phyloP scores from a whole-genome alignment of 2,888 invertebrate genomes.

The Drosophila mettleri region DNA sequence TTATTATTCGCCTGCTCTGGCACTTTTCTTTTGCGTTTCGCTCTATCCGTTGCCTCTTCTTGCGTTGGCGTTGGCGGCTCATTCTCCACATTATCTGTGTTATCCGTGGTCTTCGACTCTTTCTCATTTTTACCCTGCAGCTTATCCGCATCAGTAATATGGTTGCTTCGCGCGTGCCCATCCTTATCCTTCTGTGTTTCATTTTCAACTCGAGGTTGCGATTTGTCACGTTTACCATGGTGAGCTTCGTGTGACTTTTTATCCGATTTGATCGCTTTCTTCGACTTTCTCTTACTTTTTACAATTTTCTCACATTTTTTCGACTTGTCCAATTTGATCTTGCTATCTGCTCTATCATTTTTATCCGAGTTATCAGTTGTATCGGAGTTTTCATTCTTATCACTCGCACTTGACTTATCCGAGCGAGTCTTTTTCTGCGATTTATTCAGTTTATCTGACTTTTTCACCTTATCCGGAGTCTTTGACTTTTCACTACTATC shows the following conservation, averaged over 20 bases:
- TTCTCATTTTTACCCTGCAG: constrained; percentile 5
- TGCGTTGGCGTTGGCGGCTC: constrained; percentile 26
- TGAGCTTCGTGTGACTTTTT: constrained; percentile 1
- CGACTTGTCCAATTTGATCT: background rate
- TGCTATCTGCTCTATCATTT: background rate
- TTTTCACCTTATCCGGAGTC: constrained; percentile 2
- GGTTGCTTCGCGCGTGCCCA: constrained; percentile 6
- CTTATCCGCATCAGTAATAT: constrained; percentile 4
- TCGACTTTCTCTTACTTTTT: background rate
- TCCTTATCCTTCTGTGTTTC: constrained; percentile 1
- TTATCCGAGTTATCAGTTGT: background rate
- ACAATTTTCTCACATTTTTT: background rate
- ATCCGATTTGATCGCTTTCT: constrained; percentile 3
- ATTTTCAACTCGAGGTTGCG: constrained; percentile 7
- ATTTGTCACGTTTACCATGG: constrained; percentile 1
- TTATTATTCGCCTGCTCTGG: background rate
- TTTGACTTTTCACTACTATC: background rate
- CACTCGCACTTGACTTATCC: background rate
- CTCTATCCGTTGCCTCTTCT: background rate
- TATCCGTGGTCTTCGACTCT: constrained; percentile 3
- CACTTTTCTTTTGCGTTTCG: background rate
- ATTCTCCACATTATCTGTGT: constrained; percentile 35
- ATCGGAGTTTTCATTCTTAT: constrained; percentile 1
- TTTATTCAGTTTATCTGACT: constrained; percentile 1
- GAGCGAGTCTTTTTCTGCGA: background rate